Evolutionary conservation across 2,888 invertebrate species (phyloP), one percentile per base, ranked within the genome.

Genomic region (Thumatha senex): DNA sequence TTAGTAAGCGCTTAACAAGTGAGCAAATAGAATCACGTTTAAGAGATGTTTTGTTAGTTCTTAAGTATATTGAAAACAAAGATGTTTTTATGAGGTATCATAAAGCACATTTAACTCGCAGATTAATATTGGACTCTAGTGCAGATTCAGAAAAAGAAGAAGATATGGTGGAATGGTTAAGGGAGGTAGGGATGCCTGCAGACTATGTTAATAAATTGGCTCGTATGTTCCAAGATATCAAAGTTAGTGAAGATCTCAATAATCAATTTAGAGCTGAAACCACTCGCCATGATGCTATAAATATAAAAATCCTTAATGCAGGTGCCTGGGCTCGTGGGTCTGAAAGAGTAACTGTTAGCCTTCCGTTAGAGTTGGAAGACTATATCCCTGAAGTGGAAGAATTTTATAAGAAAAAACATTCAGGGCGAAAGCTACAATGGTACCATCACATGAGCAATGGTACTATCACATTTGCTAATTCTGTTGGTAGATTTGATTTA

Each of bases 1-100:
- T 99, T 60, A 98, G 98, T 87, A 99, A 99, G 90, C 95, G 97
- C 69, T 94, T 99, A 56, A 98, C 98, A 13, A 97, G 96, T 60
- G 99, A 99, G 80, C 98, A 99, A 91, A 98, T 99, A 67, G 99
- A 99, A 89, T 95, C 94, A 56, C 95, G 98, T 75, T 93, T 99
- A 56, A 95, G 94, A 79, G 98, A 99, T 93, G 98, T 99, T 68
- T 90, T 99, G 61, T 92, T 99, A 80, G 98, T 99, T 62, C 93
- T 99, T 62, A 99, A 99, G 86, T 99, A 99, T 89, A 98, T 99
- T 65, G 97, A 98, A 84, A 99, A 99, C 89, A 99, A 99, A 86
- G 99, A 99, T 92, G 99, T 99, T 29, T 99, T 99, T 85, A 99
- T 99, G 99, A 93, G 99, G 66, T 99, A 98, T 86, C 99, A 99